These are phyloP conservation scores for Chloropsis hardwickii DNA, from an alignment of 2,113 vertebrate genomes.

Conservation along the genomic window DNA sequence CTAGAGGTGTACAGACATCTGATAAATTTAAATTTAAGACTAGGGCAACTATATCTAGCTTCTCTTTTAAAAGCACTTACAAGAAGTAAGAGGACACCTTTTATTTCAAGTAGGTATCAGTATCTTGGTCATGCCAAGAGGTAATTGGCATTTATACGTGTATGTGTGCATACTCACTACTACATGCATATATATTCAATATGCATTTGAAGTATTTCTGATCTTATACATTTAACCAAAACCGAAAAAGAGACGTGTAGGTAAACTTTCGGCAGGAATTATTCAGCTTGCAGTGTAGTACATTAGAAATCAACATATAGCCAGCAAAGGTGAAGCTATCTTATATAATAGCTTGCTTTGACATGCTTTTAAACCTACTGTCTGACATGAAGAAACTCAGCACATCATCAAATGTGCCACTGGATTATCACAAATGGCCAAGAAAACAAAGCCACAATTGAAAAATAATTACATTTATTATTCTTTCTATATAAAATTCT, in stretches of 20 bases:
- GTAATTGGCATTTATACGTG: neutral
- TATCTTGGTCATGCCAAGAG: neutral
- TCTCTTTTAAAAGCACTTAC: neutral
- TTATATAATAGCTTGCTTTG: neutral
- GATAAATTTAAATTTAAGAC: neutral
- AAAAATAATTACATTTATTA: constrained; percentile 64
- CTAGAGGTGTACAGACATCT: neutral
- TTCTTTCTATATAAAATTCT: constrained; percentile 82
- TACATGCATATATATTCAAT: neutral
- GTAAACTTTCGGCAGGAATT: neutral
- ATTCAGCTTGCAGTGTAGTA: neutral
- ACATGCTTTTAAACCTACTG: neutral
- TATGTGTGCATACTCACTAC: neutral
- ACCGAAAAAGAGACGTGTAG: neutral
- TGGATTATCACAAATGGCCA: neutral
- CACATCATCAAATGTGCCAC: neutral
- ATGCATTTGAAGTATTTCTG: neutral
- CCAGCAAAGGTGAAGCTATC: neutral
- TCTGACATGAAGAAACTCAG: constrained; percentile 11
- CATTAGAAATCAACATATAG: neutral
- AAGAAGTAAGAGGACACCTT: neutral
- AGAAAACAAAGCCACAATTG: neutral
- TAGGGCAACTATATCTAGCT: neutral
- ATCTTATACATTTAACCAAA: neutral
- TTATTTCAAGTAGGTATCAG: neutral